Base-by-base conservation (phyloP, 2,888 invertebrate species). In the Temnothorax ravouxi region DNA sequence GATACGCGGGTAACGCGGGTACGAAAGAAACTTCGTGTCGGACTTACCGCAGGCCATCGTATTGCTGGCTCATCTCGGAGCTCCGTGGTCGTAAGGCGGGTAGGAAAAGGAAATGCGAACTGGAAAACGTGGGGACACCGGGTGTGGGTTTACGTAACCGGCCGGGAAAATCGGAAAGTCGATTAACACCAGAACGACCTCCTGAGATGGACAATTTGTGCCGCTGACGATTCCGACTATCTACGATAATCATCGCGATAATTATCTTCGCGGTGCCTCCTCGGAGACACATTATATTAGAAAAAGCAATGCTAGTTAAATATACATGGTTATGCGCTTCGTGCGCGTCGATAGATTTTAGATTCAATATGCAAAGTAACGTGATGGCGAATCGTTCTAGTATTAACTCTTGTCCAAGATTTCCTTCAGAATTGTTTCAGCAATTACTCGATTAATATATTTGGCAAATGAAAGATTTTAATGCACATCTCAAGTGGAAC, bases 31-130 rank as follows among this genome's bases (percentile, higher is more conserved):
- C 64, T 82, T 87, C 82, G 69, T 76, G 75, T 54, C 52, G 50
- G 54, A 83, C 79, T 69, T 84, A 86, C 86, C 85, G 79, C 77
- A 75, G 54, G 71, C 79, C 59, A 71, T 47, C 79, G 79, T 59
- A 59, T 84, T 86, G 85, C 84, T 86, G 85, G 86, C 83, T 77
- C 76, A 18, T 61, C 47, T 86, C 86, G 89, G 56, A 88, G 89
- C 89, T 89, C 25, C 84, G 25, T 56, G 47, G 74, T 83, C 67
- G 72, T 61, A 75, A 44, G 54, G 41, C 50, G 54, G 71, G 38
- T 56, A 50, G 50, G n/a, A 59, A 67, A 56, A 52, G 47, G 72
- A 74, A 54, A 71, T 18, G 34, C 62, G 21, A 47, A 74, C 25
- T 50, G 50, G 59, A 47, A 62, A 81, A 62, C 72, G 29, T 3